Evolutionary conservation across 1,140 invertebrate species (phyloP).

Genomic region (Nephila pilipes): DNA sequence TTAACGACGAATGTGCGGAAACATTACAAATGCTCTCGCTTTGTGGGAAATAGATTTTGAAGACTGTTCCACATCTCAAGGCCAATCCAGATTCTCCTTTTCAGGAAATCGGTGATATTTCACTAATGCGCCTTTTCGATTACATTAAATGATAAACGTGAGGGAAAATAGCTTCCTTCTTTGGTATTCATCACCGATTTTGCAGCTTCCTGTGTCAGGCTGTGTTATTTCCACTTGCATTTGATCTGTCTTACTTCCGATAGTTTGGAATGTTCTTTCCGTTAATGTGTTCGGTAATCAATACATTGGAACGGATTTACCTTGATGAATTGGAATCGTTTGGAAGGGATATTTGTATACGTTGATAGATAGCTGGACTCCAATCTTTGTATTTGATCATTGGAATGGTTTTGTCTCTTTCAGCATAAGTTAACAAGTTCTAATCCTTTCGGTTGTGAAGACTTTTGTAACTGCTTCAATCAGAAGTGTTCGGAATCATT

Average conservation of each 20-base stretch:
- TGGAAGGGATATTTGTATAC: neutral
- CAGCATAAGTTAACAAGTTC: no score
- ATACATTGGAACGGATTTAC: neutral
- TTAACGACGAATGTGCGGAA: neutral
- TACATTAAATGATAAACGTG: neutral
- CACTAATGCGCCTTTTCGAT: neutral
- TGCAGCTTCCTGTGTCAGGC: neutral
- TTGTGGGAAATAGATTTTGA: neutral
- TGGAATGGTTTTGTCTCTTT: no score
- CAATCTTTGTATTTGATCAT: no score
- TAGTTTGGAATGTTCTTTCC: neutral
- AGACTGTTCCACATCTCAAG: neutral
- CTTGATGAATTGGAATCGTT: neutral
- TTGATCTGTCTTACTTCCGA: neutral
- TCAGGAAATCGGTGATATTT: neutral
- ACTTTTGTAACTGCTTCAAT: no score
- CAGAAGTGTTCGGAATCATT: no score
- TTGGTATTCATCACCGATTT: neutral
- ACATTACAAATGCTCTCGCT: neutral
- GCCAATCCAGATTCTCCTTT: neutral
- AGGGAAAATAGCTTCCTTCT: neutral
- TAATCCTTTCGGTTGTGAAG: no score
- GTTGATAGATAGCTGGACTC: no score
- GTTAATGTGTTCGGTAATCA: neutral
- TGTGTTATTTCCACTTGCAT: slow-evolving; percentile 9